Conservation (phyloP, 2,888 invertebrate species). For the Sinhomidia bicolor region DNA sequence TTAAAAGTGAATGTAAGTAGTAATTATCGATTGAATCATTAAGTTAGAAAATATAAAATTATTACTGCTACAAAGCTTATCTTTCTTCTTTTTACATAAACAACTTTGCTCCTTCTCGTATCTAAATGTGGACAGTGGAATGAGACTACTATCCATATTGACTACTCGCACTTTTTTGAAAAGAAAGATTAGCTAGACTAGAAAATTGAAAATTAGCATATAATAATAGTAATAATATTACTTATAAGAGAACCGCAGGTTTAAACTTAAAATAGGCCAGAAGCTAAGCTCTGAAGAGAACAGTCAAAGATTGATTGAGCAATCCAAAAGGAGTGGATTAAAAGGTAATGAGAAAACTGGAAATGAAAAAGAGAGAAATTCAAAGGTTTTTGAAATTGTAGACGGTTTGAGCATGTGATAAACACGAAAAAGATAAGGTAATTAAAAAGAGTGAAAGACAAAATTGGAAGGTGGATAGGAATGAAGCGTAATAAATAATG, state of each 20-base stretch:
- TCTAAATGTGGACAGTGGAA: background rate
- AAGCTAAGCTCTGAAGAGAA: conserved; percentile 52
- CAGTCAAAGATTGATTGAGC: conserved; percentile 49
- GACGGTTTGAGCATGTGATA: background rate
- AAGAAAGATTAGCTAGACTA: conserved; percentile 52
- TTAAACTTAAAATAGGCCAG: conserved; percentile 6
- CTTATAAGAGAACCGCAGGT: background rate
- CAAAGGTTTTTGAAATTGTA: background rate
- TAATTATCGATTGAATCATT: background rate
- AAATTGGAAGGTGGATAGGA: background rate
- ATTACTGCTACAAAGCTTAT: background rate
- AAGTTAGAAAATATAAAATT: background rate
- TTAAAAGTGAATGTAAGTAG: background rate
- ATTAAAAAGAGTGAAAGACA: background rate
- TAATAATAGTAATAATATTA: too few relatives aligned
- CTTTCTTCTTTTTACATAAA: conserved; percentile 4
- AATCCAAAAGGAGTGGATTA: conserved; percentile 1
- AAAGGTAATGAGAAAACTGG: background rate
- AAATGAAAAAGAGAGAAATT: background rate
- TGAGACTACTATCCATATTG: background rate
- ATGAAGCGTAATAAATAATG: conserved; percentile 4
- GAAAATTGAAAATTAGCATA: conserved; percentile 12
- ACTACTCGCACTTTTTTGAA: background rate
- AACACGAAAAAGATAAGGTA: background rate
- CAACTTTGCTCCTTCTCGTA: background rate